These are phyloP conservation scores for Magallana nippona DNA, from an alignment of 2,888 invertebrate species.

Conservation along the genomic window DNA sequence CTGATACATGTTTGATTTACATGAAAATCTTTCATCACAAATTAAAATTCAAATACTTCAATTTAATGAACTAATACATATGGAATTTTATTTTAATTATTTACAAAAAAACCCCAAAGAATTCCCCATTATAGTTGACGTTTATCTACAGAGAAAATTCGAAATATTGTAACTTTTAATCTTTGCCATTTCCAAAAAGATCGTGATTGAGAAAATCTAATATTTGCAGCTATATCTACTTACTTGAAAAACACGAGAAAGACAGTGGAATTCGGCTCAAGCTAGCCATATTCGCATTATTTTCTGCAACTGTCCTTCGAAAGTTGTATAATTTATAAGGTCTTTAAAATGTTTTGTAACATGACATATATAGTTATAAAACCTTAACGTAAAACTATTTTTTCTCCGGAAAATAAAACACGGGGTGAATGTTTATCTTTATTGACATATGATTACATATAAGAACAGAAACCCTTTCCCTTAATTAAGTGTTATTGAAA, in stretches of 20 bases:
- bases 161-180: neutral
- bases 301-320: constrained; percentile 6
- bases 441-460: too few species aligned
- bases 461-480: too few species aligned
- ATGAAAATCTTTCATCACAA: too few species aligned
- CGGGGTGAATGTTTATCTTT: too few species aligned
- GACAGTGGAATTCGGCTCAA: constrained; percentile 17
- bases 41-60: too few species aligned
- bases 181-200: neutral
- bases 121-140: too few species aligned
- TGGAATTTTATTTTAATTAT: too few species aligned
- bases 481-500: too few species aligned
- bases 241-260: constrained; percentile 21
- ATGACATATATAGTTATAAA: neutral
- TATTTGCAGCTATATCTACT: neutral
- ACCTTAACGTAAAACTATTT: neutral
- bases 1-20: too few species aligned
- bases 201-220: neutral
- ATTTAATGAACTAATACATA: too few species aligned
- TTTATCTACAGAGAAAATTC: constrained; percentile 4
- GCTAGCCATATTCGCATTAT: constrained; percentile 31
- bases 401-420: neutral
- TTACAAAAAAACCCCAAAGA: too few species aligned
- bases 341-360: constrained; percentile 22
- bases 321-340: neutral